phyloP scores from a whole-genome alignment of 2,797 vertebrate genomes.

The Microchirus variegatus region DNA sequence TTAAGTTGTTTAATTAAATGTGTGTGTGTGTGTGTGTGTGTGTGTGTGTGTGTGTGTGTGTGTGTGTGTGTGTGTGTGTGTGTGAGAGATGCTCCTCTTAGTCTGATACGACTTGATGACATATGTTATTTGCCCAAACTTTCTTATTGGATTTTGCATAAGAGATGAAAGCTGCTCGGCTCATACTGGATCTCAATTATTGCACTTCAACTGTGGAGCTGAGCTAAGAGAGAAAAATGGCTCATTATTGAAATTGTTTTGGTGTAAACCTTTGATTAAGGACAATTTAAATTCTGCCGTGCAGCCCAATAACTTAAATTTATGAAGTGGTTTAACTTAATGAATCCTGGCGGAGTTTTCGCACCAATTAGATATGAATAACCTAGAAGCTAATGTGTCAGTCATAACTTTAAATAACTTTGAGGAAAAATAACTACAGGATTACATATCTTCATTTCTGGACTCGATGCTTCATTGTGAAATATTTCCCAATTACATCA shows the following conservation, averaged over 20 bases:
- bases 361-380: conserved; percentile 7
- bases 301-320: conserved; percentile 15
- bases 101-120: conserved; percentile 24
- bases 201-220: conserved; percentile 31
- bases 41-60: conserved; percentile 1
- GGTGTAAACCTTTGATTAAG: conserved; percentile 58
- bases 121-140: conserved; percentile 16
- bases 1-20: conserved; percentile 53
- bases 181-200: conserved; percentile 39
- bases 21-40: conserved; percentile 1
- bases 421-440: not conserved
- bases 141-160: conserved; percentile 28
- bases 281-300: conserved; percentile 19
- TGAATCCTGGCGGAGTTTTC: conserved; percentile 24
- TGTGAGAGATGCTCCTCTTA: conserved; percentile 9
- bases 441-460: not conserved
- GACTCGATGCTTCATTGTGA: conserved; percentile 21
- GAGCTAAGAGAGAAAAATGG: conserved; percentile 38
- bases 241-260: conserved; percentile 40
- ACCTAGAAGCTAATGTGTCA: conserved; percentile 25
- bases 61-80: conserved; percentile 1
- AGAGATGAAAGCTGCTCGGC: conserved; percentile 45
- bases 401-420: conserved; percentile 24
- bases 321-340: conserved; percentile 25
- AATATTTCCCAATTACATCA: conserved; percentile 32